Evolutionary conservation across 2,113 vertebrate genomes (phyloP).

Genomic region (Strigops habroptila): DNA sequence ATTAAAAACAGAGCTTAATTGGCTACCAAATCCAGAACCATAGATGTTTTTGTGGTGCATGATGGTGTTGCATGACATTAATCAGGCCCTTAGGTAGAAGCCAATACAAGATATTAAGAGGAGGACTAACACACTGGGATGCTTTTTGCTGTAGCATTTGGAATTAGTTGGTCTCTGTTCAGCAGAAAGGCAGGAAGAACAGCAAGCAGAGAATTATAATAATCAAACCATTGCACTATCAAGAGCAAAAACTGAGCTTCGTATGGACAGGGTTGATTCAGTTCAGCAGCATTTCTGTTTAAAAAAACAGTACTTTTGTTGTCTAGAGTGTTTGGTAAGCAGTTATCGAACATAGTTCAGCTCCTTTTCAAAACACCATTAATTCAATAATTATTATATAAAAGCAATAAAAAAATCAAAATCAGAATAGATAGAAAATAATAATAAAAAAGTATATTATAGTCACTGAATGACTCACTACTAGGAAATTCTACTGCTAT

Average conservation of each 20-base stretch:
- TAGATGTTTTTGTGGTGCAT: constrained; percentile 2
- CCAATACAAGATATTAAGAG: neutral
- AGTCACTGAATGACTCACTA: neutral
- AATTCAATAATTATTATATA: neutral
- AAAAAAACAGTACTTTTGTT: neutral
- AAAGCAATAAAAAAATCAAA: neutral
- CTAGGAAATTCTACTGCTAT: neutral
- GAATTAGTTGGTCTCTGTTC: constrained; percentile 8
- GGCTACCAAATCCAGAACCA: neutral
- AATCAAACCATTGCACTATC: neutral
- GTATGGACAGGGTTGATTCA: neutral
- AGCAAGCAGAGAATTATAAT: neutral
- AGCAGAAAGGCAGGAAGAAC: constrained; percentile 18
- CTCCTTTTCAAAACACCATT: neutral
- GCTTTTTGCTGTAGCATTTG: neutral
- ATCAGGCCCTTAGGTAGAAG: neutral
- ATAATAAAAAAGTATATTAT: neutral
- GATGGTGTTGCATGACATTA: neutral
- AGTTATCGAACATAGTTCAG: neutral
- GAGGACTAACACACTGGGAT: neutral
- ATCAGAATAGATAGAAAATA: neutral
- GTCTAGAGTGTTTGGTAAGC: neutral
- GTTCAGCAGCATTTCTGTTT: neutral
- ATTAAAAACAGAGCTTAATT: neutral
- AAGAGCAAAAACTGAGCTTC: neutral